Evolutionary conservation across 2,888 invertebrate species (phyloP), one percentile per base, ranked within the genome.

Genomic region (Drosophila seclusa): DNA sequence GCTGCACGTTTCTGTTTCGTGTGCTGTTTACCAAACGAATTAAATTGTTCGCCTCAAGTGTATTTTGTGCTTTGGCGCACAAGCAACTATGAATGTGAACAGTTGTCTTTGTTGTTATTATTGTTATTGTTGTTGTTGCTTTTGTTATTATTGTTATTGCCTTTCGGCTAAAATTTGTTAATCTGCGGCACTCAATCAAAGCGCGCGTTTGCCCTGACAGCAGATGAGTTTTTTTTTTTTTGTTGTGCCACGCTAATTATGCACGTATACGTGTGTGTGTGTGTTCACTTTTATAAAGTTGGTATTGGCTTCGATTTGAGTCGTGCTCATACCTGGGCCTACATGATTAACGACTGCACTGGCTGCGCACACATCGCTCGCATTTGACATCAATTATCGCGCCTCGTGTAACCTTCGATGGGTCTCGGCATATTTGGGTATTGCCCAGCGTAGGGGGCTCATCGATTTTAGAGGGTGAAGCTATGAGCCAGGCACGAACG

Each of bases 31-130:
- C 80, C 75, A 87, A 89, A 87, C 89, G 89, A 82, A 87, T 87
- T 90, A 90, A 90, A 87, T 87, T 90, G 87, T 87, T 90, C 82
- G 89, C 90, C 89, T 87, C 82, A 80, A 87, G 87, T 83, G 87
- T 89, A 80, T 80, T 83, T 89, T 83, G 88, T 77, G 87, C 87
- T 89, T 80, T 82, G 82, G 62, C 76, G 87, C 87, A 82, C 89
- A 80, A 78, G 52, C 68, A 65, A 64, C 67, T 55, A 52, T 58
- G 70, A 77, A 64, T 70, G 66, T 21, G 63, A 66, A 21, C 49
- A 21, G 29, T 58, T 58, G 16, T 24, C 24, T 8, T 24, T 45
- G 16, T 45, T 21, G 7, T 13, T 42, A 2, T 42, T 42, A 4
- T 45, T 53, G 48, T 42, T 42, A 4, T 45, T 53, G 48, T 59